Conservation (phyloP, 2,888 invertebrate species). For the Nesidiocoris tenuis region DNA sequence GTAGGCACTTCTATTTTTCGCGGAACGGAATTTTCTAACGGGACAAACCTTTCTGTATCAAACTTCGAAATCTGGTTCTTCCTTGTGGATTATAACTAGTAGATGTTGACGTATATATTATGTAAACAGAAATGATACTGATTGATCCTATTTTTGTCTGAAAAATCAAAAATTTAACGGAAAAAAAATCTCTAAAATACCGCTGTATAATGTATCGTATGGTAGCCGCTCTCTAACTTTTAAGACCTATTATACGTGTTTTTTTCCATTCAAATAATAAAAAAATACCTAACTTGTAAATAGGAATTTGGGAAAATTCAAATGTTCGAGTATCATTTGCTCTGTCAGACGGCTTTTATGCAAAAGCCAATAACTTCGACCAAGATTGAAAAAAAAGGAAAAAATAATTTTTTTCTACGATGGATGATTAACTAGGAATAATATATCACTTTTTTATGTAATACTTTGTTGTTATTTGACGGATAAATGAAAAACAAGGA, state of each 20-base stretch:
- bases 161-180: constrained; percentile 29
- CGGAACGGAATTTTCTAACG: constrained; percentile 1
- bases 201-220: constrained; percentile 30
- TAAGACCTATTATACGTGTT: constrained; percentile 33
- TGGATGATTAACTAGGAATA: constrained; percentile 2
- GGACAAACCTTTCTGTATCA: background rate
- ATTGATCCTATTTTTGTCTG: constrained; percentile 47
- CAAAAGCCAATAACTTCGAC: constrained; percentile 29
- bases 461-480: constrained; percentile 45
- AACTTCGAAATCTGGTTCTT: constrained; percentile 48
- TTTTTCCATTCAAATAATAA: constrained; percentile 8
- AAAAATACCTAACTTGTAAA: constrained; percentile 1
- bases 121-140: constrained; percentile 22
- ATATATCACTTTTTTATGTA: constrained; percentile 39
- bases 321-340: background rate
- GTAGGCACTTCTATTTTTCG: constrained; percentile 30
- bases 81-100: constrained; percentile 44
- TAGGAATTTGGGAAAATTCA: background rate
- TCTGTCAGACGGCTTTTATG: constrained; percentile 36
- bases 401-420: constrained; percentile 33
- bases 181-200: constrained; percentile 12
- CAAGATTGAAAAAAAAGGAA: constrained; percentile 8
- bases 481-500: background rate
- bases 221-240: constrained; percentile 31
- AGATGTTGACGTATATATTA: constrained; percentile 28